Percentiles rank a stretch among this genome's conserved stretches.
These are phyloP conservation scores for Hedychridium roseum DNA, from an alignment of 2,888 invertebrate species.

Conservation along the genomic window DNA sequence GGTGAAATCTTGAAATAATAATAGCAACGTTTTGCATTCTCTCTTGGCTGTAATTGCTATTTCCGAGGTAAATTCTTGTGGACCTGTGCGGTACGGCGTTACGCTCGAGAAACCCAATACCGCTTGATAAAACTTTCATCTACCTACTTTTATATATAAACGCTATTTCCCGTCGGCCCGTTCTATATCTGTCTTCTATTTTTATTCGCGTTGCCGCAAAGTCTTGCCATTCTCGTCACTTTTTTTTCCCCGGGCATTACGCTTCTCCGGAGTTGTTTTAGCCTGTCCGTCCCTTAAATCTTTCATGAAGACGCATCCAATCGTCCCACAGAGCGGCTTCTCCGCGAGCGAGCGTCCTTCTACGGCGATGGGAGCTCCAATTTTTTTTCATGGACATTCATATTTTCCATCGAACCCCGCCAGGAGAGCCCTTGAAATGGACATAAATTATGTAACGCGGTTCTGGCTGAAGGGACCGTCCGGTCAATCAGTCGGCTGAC, in stretches of 20 bases:
- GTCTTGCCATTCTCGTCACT: no score
- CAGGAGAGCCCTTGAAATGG: constrained; percentile 18
- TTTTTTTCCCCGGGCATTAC: not conserved
- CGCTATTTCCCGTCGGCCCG: no score
- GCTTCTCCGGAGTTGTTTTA: not conserved
- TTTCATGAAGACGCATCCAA: constrained; percentile 29
- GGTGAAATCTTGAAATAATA: no score
- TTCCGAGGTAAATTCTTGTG: no score
- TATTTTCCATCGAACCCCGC: constrained; percentile 24
- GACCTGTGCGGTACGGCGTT: no score
- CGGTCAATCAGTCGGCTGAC: no score
- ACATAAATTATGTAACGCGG: constrained; percentile 41
- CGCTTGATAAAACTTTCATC: no score
- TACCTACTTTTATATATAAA: no score
- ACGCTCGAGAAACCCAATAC: no score
- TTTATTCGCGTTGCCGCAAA: no score
- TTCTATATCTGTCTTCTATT: no score
- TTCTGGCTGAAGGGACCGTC: no score
- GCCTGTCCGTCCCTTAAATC: constrained; percentile 11
- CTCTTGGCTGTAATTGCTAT: not conserved
- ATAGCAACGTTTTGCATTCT: not conserved
- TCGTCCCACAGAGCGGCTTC: constrained; percentile 20
- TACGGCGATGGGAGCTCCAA: constrained; percentile 10
- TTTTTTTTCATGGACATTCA: constrained; percentile 14
- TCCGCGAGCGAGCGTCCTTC: constrained; percentile 14